These are phyloP conservation scores for Tachina grossa DNA, from an alignment of 2,888 invertebrate species.

Conservation along the genomic window DNA sequence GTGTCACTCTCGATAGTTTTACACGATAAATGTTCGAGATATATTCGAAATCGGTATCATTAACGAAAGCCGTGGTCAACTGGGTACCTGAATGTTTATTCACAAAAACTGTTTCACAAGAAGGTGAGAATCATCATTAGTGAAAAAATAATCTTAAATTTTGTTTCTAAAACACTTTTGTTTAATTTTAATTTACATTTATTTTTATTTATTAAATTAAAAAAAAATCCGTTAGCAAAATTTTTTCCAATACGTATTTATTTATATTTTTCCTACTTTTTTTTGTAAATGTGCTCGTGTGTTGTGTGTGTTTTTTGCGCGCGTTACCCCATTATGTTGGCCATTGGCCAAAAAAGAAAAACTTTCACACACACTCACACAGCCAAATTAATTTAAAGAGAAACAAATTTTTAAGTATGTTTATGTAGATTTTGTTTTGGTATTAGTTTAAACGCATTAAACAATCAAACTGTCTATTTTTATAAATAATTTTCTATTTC, in stretches of 20 bases:
- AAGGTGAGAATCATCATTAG: constrained; percentile 18
- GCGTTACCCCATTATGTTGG: constrained; percentile 73
- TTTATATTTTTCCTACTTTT: constrained; percentile 43
- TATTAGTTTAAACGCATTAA: constrained; percentile 54
- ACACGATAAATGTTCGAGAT: too few species aligned
- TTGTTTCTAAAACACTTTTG: constrained; percentile 21
- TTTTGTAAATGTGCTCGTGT: background rate
- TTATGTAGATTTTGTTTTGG: constrained; percentile 28
- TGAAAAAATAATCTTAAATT: background rate
- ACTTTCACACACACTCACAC: constrained; percentile 13
- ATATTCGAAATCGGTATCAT: too few species aligned
- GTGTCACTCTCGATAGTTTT: too few species aligned
- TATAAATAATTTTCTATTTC: constrained; percentile 65
- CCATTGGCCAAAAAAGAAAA: constrained; percentile 74
- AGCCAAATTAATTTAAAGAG: constrained; percentile 26
- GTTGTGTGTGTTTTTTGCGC: constrained; percentile 54
- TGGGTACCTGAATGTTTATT: too few species aligned
- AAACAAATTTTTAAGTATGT: constrained; percentile 37
- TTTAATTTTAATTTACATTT: constrained; percentile 48
- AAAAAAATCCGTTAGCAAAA: constrained; percentile 54
- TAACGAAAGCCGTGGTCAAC: too few species aligned
- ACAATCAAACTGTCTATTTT: constrained; percentile 60
- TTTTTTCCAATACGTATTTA: constrained; percentile 49
- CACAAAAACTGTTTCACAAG: background rate
- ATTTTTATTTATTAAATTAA: constrained; percentile 44